Evolutionary conservation across 2,888 invertebrate species (phyloP), one percentile per base, ranked within the genome.

Genomic region (Cataglyphis altisquamis): DNA sequence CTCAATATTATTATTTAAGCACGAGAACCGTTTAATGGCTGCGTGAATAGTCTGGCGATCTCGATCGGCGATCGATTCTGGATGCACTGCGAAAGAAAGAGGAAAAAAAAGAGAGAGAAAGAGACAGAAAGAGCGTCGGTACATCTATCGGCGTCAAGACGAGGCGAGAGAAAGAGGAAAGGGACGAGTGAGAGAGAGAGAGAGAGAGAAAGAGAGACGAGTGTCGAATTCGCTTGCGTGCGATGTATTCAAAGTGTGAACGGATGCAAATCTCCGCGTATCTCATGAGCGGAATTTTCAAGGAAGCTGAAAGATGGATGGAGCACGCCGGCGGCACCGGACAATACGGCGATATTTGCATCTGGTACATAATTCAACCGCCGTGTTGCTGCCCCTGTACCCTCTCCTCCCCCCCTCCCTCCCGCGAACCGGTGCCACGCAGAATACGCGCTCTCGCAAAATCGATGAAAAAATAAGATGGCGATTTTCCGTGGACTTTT

Each of bases 311-410:
- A 91, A 93, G 92, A 93, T 89, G 91, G 91, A 92, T 92, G 92
- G 90, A 86, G 90, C 90, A 84, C 89, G 84, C 86, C 87, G 89
- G 87, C 89, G 90, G 87, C 86, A 88, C 85, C 87, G 91, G 90
- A 93, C 93, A 93, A 93, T 93, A 92, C 91, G 87, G 80, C 84
- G 73, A 81, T 78, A 94, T 94, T 94, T 93, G 92, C 93, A 94
- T 94, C 91, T 92, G 92, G 92, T 94, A 92, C 93, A 93, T 94
- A 93, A 94, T 94, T 94, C 94, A 93, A 92, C 86, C 90, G 90
- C 90, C 91, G 93, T 91, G 77, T 89, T 90, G 89, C 87, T 88
- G 88, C 88, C 83, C 1, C 45, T 12, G 89, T 90, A 88, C 87
- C 87, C 88, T 87, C 83, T 0, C 15, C 45, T 5, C 18, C 6